Conservation (phyloP, 2,797 vertebrate genomes). For the Danio choprae region DNA sequence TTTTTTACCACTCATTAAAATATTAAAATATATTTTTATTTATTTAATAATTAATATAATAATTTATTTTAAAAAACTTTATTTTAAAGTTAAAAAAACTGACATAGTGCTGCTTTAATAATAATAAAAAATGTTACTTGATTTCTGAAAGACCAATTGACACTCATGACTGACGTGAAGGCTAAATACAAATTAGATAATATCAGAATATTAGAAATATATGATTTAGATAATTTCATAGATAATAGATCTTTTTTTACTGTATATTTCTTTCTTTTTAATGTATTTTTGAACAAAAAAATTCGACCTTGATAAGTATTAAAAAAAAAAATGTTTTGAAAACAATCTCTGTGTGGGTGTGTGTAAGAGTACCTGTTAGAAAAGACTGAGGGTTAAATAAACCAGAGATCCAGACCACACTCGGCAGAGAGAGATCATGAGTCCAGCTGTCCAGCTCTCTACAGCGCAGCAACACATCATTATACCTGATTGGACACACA, state of each 20-base stretch:
- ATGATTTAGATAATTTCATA: no score
- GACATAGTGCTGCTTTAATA: neutral
- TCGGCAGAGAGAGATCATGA: constrained; percentile 87
- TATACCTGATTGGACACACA: constrained; percentile 71
- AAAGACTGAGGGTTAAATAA: constrained; percentile 97
- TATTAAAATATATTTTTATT: no score
- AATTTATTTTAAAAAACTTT: no score
- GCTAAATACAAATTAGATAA: no score
- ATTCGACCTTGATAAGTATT: neutral
- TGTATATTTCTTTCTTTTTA: no score
- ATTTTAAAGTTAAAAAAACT: no score
- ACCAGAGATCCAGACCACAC: constrained; percentile 90
- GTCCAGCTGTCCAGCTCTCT: constrained; percentile 87
- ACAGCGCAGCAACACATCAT: constrained; percentile 83
- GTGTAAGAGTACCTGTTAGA: constrained; percentile 85
- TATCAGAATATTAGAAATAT: no score
- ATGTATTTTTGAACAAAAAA: neutral
- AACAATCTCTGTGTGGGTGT: no score
- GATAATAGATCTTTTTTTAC: no score
- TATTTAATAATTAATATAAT: no score
- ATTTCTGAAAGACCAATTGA: neutral
- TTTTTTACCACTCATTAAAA: no score
- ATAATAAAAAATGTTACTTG: neutral
- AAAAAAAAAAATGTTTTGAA: no score
- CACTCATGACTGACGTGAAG: neutral